Base-by-base conservation (phyloP, 2,113 vertebrate species). In the Edolisoma coerulescens region DNA sequence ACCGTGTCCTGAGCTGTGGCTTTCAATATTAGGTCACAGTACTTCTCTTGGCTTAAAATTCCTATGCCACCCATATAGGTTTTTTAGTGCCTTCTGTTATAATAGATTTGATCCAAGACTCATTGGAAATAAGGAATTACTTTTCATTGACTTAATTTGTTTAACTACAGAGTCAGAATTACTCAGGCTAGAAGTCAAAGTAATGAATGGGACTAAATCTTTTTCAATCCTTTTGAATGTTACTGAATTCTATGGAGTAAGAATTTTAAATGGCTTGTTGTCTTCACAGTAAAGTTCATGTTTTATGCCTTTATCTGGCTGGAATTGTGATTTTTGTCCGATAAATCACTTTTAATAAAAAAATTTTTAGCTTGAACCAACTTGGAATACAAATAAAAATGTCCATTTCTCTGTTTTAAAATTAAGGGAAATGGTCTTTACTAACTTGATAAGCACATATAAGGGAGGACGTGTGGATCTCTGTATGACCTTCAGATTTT, bases 1-100 rank as follows among this genome's bases (percentile, higher is more conserved):
- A n/a, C 9, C 3, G 0, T 42, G 18, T 50, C 20, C 37, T 50
- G n/a, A 39, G 70, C 3, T 1, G 0, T 33, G 14, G 9, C 16
- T 85, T 59, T 50, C 32, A 33, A 2, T 63, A 21, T 18, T 6
- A 26, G 13, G 12, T 53, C 39, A 53, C 6, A 54, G 5, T 71
- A 39, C 4, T 69, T 57, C 13, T 35, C 13, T 18, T 54, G 47
- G 7, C 16, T 75, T 59, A 12, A 37, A 17, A 19, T 39, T 27
- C 30, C 6, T 42, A 0, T 52, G 27, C 13, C 10, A 5, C 81
- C 42, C 20, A 15, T 27, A 9, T 4, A 6, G 27, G 0, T 2
- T 7, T 4, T 49, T 76, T 49, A 2, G 6, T 2, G 0, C 7
- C 1, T 56, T 76, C 20, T 71, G 3, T 49, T 92, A 2, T 9